Conservation (phyloP, 2,888 invertebrate species). For the Junonia oenone region DNA sequence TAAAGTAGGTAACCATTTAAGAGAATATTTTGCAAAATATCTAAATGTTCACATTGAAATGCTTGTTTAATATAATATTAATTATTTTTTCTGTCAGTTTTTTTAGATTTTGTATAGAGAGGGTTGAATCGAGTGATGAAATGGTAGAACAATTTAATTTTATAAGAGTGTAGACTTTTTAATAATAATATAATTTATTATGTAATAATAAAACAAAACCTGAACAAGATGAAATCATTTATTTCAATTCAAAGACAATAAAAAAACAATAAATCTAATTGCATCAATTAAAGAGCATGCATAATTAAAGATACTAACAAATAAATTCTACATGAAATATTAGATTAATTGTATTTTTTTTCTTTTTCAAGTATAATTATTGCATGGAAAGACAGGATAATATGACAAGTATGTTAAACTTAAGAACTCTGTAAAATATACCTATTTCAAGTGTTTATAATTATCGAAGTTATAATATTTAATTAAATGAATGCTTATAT, state of each 20-base stretch:
- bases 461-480: constrained; percentile 6
- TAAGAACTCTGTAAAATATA: constrained; percentile 31
- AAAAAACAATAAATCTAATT: constrained; percentile 34
- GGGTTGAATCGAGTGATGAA: too few relatives aligned
- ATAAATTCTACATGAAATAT: constrained; percentile 29
- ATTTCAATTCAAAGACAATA: constrained; percentile 34
- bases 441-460: constrained; percentile 27
- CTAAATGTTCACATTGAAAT: too few relatives aligned
- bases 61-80: too few relatives aligned
- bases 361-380: constrained; percentile 26
- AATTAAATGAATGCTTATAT: constrained; percentile 27
- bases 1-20: too few relatives aligned
- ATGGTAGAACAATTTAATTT: too few relatives aligned
- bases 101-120: too few relatives aligned
- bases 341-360: constrained; percentile 24
- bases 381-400: constrained; percentile 26
- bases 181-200: neutral
- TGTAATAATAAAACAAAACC: constrained; percentile 4
- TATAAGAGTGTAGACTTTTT: too few relatives aligned
- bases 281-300: constrained; percentile 37
- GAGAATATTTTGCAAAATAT: too few relatives aligned
- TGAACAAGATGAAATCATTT: constrained; percentile 34
- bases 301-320: constrained; percentile 33
- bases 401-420: constrained; percentile 23
- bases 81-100: too few relatives aligned